These are phyloP conservation scores for Heliconius hortense DNA, from an alignment of 2,888 invertebrate genomes.

Conservation along the genomic window DNA sequence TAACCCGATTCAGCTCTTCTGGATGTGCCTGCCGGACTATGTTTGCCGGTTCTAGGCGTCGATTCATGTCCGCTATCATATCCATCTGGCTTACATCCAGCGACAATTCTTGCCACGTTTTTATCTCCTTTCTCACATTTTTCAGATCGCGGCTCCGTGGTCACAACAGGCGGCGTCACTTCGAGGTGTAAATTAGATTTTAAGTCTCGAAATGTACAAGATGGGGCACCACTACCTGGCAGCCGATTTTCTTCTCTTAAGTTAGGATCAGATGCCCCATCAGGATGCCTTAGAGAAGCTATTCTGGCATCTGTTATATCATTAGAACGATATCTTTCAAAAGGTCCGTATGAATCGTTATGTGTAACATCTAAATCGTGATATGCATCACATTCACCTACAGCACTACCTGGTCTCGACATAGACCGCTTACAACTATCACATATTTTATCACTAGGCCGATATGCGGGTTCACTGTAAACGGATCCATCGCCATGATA, in stretches of 20 bases:
- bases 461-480: slow-evolving; percentile 92
- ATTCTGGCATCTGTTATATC: slow-evolving; percentile 82
- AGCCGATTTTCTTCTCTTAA: slow-evolving; percentile 86
- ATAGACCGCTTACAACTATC: slow-evolving; percentile 88
- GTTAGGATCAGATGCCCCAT: slow-evolving; percentile 96
- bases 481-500: slow-evolving; percentile 90
- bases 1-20: slow-evolving; percentile 94
- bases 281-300: slow-evolving; percentile 92
- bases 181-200: slow-evolving; percentile 77
- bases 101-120: slow-evolving; percentile 84
- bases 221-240: slow-evolving; percentile 85
- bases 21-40: slow-evolving; percentile 89
- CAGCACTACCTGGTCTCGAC: slow-evolving; percentile 85
- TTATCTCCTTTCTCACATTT: slow-evolving; percentile 84
- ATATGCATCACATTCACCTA: slow-evolving; percentile 84
- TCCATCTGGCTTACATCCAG: slow-evolving; percentile 86
- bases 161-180: slow-evolving; percentile 81
- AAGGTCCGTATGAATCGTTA: slow-evolving; percentile 81
- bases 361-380: slow-evolving; percentile 80
- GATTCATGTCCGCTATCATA: slow-evolving; percentile 93
- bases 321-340: slow-evolving; percentile 83
- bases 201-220: slow-evolving; percentile 82
- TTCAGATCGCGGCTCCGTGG: slow-evolving; percentile 82
- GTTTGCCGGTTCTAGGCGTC: slow-evolving; percentile 90
- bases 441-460: slow-evolving; percentile 87